phyloP scores from a whole-genome alignment of 2,113 vertebrate species.

The Limnothrissa miodon region DNA sequence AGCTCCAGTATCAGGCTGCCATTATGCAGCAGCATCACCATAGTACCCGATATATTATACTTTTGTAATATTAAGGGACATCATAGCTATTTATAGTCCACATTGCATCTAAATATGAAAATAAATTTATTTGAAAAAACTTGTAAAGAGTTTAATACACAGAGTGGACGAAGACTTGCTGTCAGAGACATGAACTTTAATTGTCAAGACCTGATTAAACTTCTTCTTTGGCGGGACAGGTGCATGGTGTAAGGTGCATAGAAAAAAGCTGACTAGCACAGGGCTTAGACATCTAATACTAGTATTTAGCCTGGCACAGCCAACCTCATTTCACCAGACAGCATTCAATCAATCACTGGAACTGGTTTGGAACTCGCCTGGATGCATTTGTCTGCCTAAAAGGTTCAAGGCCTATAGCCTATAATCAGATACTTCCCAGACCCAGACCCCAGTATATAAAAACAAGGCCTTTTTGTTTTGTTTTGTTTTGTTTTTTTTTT shows the following conservation, averaged over 20 bases:
- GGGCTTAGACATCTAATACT: background rate
- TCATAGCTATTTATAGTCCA: background rate
- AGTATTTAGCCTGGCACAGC: background rate
- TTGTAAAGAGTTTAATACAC: background rate
- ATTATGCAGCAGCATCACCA: no score
- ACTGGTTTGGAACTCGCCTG: background rate
- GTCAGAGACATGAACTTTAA: background rate
- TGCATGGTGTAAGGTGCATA: background rate
- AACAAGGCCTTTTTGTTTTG: no score
- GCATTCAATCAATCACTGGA: background rate
- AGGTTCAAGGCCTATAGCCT: background rate
- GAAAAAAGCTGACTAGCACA: background rate
- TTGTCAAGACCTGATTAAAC: background rate
- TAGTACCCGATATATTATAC: no score
- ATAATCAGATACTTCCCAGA: no score
- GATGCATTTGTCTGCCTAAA: background rate
- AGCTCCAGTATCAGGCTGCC: no score
- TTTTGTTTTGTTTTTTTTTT: no score
- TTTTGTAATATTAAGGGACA: background rate
- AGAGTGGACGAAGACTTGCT: background rate
- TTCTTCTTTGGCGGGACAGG: background rate
- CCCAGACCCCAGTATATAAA: no score
- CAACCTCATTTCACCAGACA: background rate
- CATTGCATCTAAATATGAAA: background rate
- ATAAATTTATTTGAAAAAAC: background rate